A percentile compares a stretch with the other conserved stretches of the same genome.
These are phyloP conservation scores for Zygothrica quintamaculata DNA, from an alignment of 2,888 invertebrate species.

Conservation along the genomic window DNA sequence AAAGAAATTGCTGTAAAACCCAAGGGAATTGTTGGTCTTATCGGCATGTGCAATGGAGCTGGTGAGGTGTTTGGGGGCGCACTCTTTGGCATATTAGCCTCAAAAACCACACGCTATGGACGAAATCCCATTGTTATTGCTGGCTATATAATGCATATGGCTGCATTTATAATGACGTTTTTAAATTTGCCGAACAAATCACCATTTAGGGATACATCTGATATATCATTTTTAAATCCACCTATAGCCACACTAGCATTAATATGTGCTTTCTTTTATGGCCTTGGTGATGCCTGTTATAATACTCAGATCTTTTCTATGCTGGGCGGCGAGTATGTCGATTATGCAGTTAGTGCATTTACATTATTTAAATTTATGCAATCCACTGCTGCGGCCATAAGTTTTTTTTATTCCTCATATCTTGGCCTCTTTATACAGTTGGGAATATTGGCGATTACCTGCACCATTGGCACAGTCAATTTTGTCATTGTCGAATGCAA, in stretches of 20 bases:
- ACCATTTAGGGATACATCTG: slow-evolving; percentile 88
- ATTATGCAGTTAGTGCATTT: slow-evolving; percentile 97
- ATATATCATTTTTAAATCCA: slow-evolving; percentile 84
- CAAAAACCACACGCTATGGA: slow-evolving; percentile 92
- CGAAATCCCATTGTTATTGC: slow-evolving; percentile 95
- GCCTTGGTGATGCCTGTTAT: slow-evolving; percentile 98
- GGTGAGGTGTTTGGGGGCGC: slow-evolving; percentile 97
- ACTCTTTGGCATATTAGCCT: slow-evolving; percentile 95
- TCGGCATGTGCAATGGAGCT: slow-evolving; percentile 96
- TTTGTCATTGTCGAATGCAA: slow-evolving; percentile 92
- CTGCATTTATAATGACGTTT: slow-evolving; percentile 93
- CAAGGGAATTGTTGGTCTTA: slow-evolving; percentile 95
- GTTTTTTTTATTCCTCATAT: slow-evolving; percentile 92
- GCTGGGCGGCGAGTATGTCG: slow-evolving; percentile 93
- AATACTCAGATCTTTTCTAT: slow-evolving; percentile 98
- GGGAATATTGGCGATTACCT: slow-evolving; percentile 88
- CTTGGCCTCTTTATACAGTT: slow-evolving; percentile 90
- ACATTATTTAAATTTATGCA: slow-evolving; percentile 98
- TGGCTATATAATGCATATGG: slow-evolving; percentile 93
- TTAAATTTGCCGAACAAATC: slow-evolving; percentile 94
- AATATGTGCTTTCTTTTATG: slow-evolving; percentile 95
- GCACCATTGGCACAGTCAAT: slow-evolving; percentile 89
- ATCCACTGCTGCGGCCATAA: slow-evolving; percentile 93
- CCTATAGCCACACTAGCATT: slow-evolving; percentile 87
- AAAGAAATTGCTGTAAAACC: slow-evolving; percentile 89